Conservation (phyloP, 1,140 invertebrate genomes). For the Metaphire vulgaris region DNA sequence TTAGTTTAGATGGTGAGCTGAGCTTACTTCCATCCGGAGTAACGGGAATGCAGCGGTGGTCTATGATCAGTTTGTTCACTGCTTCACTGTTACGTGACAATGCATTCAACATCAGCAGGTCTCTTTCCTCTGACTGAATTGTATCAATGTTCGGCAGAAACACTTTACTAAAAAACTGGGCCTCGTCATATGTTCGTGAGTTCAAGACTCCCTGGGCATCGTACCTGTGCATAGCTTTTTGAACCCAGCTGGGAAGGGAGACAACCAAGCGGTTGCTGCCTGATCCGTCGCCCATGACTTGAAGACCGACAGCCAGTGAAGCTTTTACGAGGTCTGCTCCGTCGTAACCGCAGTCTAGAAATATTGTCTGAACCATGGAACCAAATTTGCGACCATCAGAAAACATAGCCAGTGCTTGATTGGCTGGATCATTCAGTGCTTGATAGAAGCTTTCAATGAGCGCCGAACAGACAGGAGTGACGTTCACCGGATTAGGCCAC, state of each 20-base stretch:
- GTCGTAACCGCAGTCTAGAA: conserved; percentile 13
- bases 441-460: conserved; percentile 20
- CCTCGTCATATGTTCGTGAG: conserved; percentile 10
- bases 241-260: conserved; percentile 9
- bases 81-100: conserved; percentile 4
- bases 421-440: conserved; percentile 1
- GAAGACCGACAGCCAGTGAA: not conserved
- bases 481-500: conserved; percentile 13
- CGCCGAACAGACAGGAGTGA: not conserved
- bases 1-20: conserved; percentile 15
- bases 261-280: conserved; percentile 12
- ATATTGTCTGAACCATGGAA: conserved; percentile 1
- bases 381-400: conserved; percentile 16
- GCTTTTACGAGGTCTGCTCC: not conserved
- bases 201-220: not conserved
- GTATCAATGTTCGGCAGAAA: conserved; percentile 24
- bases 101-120: conserved; percentile 26
- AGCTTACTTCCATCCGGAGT: conserved; percentile 25
- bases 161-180: conserved; percentile 27
- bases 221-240: not conserved
- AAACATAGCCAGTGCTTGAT: conserved; percentile 11
- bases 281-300: conserved; percentile 2
- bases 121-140: not conserved
- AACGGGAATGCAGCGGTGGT: conserved; percentile 29
- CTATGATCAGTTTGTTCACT: conserved; percentile 12